Evolutionary conservation across 2,797 vertebrate genomes (phyloP), one percentile per base, ranked within the genome.

Genomic region (Hipposideros larvatus): DNA sequence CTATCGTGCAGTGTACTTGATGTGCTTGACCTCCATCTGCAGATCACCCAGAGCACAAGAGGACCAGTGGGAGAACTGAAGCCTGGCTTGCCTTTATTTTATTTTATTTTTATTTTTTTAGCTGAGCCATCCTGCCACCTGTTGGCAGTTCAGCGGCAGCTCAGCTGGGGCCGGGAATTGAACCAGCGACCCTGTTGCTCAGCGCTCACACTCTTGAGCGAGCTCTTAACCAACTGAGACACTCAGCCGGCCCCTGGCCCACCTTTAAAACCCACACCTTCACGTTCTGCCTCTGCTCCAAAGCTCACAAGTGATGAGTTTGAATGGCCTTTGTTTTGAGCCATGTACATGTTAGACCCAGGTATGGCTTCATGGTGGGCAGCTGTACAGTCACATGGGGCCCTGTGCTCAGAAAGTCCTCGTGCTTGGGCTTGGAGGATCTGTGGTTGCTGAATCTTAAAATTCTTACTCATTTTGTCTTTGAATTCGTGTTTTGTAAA

Each of bases 1-100:
- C 34, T 8, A 0, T 61, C 0, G 0, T 5, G 0, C 28, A 16
- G 0, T 48, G 43, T 3, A 3, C 65, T 83, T 21, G 16, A 34
- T 48, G 37, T 4, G 3, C 65, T 83, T 21, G 16, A 34, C 41
- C 22, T 28, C 31, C 43, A 34, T 3, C 37, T 66, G 6, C 5
- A 5, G 31, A 2, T 71, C n/a, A 34, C 41, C 11, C 2, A 11
- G 57, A 63, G n/a, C 18, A 8, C 6, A 28, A 24, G 59, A 75
- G 70, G 59, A 28, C 59, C 59, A 4, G 19, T 3, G 28, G 55
- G n/a, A 65, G 55, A 87, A 16, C 68, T 19, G 63, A 83, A 9
- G 7, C 31, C 55, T 34, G 89, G 37, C 37, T 37, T 37, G 37
- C 37, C 37, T 37, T 37, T 37, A 37, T 37, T 37, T 37, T 37